Base-by-base conservation (phyloP, 2,888 invertebrate genomes). In the Tolmerus cingulatus region DNA sequence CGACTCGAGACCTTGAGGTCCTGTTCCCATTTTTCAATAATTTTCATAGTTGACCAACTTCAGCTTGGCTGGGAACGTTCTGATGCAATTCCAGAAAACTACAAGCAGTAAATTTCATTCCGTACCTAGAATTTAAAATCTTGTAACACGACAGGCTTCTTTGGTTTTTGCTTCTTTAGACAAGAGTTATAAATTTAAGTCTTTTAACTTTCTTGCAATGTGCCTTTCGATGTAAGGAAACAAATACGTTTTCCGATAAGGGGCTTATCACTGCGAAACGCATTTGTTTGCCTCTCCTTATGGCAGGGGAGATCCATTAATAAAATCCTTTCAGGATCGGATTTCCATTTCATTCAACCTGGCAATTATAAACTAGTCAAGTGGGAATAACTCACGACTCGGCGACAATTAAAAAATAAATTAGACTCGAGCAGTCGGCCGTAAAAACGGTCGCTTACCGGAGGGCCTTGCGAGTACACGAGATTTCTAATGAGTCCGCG, bases 371-470 rank as follows among this genome's bases (percentile, higher is more conserved):
- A 66, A 84, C 19, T 9, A 84, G 66, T 40, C 66, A 66, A 37
- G 23, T 14, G 37, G 51, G 40, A 84, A 84, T 84, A 84, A 84
- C 66, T 84, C 66, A 84, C 84, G 84, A 51, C n/a, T 51, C 43
- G 19, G 84, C 66, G 84, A 84, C 84, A 84, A 84, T 84, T 84
- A 84, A 84, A 84, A 84, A 84, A 84, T 84, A 84, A 84, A 84
- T 79, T 74, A 84, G 40, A 74, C 27, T 66, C 40, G 19, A 84
- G 34, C 66, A 27, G 57, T 40, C 14, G 84, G 40, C 55, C 46
- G 51, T 81, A 55, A 81, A 40, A 66, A 66, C 74, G 19, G 66
- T 37, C 66, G 23, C 4, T 84, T 37, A 74, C 66, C 66, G 14
- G 84, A 84, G 74, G 84, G 84, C 30, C 40, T 37, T 27, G 66